A percentile compares a stretch with the other conserved stretches of the same genome.
Conservation (phyloP, 30 jellyfish, hydroid and myxozoan genomes). For the Cassiopea xamachana region DNA sequence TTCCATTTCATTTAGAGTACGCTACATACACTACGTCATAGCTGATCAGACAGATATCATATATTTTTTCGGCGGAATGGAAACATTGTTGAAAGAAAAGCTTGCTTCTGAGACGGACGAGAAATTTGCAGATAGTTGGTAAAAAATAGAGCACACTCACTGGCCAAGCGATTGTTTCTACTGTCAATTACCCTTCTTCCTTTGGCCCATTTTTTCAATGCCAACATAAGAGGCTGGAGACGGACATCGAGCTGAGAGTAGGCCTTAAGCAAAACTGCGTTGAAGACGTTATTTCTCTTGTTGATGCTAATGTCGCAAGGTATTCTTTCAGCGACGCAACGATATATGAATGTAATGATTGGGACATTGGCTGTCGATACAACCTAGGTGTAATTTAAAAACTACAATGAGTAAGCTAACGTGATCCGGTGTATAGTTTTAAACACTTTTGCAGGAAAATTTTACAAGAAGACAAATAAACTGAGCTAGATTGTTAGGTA, state of each 20-base stretch:
- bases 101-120: too few species aligned
- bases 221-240: slow-evolving; percentile 41
- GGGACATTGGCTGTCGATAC: slow-evolving; percentile 40
- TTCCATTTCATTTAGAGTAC: too few species aligned
- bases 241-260: slow-evolving; percentile 44
- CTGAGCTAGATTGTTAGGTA: too few species aligned
- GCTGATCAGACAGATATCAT: too few species aligned
- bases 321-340: background rate
- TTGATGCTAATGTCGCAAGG: slow-evolving; percentile 47
- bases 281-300: slow-evolving; percentile 4
- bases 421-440: too few species aligned
- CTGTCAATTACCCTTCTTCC: slow-evolving; percentile 26
- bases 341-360: slow-evolving; percentile 22
- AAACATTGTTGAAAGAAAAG: too few species aligned
- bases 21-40: too few species aligned
- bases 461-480: too few species aligned
- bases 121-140: too few species aligned
- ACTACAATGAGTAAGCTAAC: too few species aligned
- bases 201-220: slow-evolving; percentile 62
- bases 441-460: too few species aligned
- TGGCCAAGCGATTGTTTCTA: slow-evolving; percentile 34
- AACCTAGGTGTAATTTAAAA: background rate
- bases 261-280: slow-evolving; percentile 56
- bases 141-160: slow-evolving; percentile 14
- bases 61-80: too few species aligned